phyloP scores from a whole-genome alignment of 2,797 vertebrate species.

The Ctenochaetus hawaiiensis region DNA sequence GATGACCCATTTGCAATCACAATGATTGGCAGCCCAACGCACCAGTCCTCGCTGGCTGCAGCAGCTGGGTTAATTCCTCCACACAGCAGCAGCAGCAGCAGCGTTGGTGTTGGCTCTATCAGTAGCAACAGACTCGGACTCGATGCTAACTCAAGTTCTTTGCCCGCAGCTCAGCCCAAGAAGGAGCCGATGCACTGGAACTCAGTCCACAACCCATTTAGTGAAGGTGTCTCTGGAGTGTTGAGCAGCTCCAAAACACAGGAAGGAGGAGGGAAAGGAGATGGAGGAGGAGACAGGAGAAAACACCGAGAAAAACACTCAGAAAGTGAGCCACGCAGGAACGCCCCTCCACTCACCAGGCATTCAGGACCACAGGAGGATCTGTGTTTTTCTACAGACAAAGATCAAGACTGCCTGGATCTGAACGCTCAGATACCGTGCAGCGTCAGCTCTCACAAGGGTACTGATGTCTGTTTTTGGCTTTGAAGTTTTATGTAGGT shows the following conservation, averaged over 20 bases:
- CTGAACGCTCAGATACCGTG: conserved; percentile 69
- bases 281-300: conserved; percentile 68
- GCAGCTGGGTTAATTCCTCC: conserved; percentile 54
- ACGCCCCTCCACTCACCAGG: conserved; percentile 83
- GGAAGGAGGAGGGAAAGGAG: conserved; percentile 63
- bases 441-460: conserved; percentile 64
- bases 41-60: conserved; percentile 79
- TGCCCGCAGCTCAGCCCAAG: conserved; percentile 68
- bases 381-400: conserved; percentile 86
- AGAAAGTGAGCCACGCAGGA: conserved; percentile 80
- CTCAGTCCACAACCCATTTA: conserved; percentile 87
- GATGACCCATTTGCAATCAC: conserved; percentile 88
- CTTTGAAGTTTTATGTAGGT: background rate
- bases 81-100: conserved; percentile 23
- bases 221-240: conserved; percentile 52
- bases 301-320: conserved; percentile 79
- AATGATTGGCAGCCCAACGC: conserved; percentile 88
- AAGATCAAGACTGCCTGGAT: conserved; percentile 86
- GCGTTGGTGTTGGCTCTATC: background rate
- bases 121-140: conserved; percentile 43
- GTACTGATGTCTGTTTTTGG: conserved; percentile 32
- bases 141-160: conserved; percentile 42
- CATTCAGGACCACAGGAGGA: conserved; percentile 87
- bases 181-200: conserved; percentile 84
- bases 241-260: conserved; percentile 50